Conservation (phyloP, 2,888 invertebrate genomes). For the Maniola hyperantus region DNA sequence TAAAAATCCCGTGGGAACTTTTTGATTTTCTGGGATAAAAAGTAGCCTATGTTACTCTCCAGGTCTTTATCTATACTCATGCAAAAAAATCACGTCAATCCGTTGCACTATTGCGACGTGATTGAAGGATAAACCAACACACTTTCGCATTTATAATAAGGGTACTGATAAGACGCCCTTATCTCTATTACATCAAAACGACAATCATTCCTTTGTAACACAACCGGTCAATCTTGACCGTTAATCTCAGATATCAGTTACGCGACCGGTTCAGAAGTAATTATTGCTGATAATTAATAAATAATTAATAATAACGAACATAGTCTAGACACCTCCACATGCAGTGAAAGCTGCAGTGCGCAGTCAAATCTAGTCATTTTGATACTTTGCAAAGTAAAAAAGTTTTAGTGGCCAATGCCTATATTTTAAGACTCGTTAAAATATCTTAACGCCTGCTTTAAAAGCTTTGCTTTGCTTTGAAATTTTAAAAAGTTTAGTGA, state of each 20-base stretch:
- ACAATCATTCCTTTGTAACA: neutral
- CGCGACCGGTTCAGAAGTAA: conserved; percentile 22
- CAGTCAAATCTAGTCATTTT: conserved; percentile 32
- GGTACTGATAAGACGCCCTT: neutral
- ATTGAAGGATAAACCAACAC: too few species aligned
- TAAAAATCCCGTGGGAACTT: too few species aligned
- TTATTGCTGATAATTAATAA: conserved; percentile 26
- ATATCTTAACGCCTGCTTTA: too few species aligned
- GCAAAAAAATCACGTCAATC: too few species aligned
- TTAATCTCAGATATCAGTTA: conserved; percentile 19
- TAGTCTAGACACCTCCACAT: conserved; percentile 35
- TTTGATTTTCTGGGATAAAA: too few species aligned
- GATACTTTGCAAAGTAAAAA: conserved; percentile 36
- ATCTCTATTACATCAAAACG: neutral
- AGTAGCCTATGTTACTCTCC: too few species aligned
- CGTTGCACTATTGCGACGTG: too few species aligned
- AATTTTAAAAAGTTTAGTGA: too few species aligned
- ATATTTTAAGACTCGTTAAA: neutral
- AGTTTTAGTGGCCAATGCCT: neutral
- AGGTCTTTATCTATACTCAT: too few species aligned
- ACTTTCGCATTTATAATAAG: too few species aligned
- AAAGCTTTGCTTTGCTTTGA: too few species aligned
- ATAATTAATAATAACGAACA: conserved; percentile 33
- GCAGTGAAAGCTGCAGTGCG: conserved; percentile 51
- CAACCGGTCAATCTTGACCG: neutral